phyloP scores from a whole-genome alignment of 2,113 vertebrate species.

The Xyrauchen texanus region DNA sequence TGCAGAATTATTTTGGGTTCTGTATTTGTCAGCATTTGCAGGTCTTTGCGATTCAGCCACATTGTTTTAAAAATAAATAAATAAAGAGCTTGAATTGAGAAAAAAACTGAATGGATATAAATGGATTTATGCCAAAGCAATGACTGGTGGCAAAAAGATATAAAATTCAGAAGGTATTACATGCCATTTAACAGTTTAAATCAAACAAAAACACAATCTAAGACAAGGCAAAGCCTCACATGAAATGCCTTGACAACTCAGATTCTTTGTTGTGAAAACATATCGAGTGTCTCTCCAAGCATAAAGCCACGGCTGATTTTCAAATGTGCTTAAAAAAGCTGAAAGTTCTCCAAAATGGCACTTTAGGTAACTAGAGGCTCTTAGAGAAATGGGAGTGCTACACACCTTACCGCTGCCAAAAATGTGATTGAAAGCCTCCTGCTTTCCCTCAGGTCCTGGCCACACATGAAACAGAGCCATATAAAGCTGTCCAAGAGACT shows the following conservation, averaged over 20 bases:
- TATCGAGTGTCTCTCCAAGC: constrained; percentile 12
- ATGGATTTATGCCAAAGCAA: neutral
- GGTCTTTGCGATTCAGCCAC: neutral
- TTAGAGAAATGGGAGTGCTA: constrained; percentile 18
- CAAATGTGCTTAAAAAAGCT: constrained; percentile 18
- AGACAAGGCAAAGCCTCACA: neutral
- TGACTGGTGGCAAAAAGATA: neutral
- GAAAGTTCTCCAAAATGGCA: constrained; percentile 26
- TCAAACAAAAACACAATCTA: neutral
- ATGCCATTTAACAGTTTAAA: neutral
- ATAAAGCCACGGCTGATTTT: constrained; percentile 13
- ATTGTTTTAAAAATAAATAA: neutral
- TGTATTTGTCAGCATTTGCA: constrained; percentile 7
- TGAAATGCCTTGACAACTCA: neutral
- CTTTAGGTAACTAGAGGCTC: constrained; percentile 36
- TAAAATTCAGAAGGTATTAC: neutral
- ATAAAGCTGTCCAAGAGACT: constrained; percentile 26
- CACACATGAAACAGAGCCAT: constrained; percentile 22
- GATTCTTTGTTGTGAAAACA: neutral
- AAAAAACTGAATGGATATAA: neutral
- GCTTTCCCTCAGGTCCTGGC: constrained; percentile 41
- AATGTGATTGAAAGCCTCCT: constrained; percentile 39
- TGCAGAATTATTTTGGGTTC: neutral
- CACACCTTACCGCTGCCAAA: neutral
- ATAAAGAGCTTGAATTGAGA: neutral